Evolutionary conservation across 2,797 vertebrate species (phyloP), one percentile per base, ranked within the genome.

Genomic region (Hoplostethus atlanticus): DNA sequence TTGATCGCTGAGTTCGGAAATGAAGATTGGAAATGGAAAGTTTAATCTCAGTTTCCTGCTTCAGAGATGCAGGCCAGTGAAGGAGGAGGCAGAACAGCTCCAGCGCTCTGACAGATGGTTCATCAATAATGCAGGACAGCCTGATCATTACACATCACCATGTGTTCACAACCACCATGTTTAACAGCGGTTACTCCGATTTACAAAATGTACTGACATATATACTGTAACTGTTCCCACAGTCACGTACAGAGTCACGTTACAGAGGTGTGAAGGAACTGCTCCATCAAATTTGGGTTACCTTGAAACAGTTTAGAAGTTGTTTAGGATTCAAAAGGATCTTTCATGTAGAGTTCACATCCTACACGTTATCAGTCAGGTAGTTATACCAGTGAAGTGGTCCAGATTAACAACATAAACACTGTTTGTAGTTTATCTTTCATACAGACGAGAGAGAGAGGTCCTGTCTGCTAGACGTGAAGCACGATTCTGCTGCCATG

Each of bases 101-200:
- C 74, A 58, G 30, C 40, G 71, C 74, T 73, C 61, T 79, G 84
- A 90, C 91, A 93, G 89, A 91, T 91, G 89, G 87, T 61, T 90
- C 83, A 93, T 95, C 77, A 86, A 93, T 94, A 92, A 93, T 92
- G 80, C 84, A 92, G 52, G 57, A 76, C 3, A 12, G 57, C 72
- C 80, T 85, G 75, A 90, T 91, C 86, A 85, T 90, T 87, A 84
- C 82, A 89, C 81, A 76, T 75, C 52, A 16, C 88, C 89, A 81
- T 91, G 83, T 90, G 89, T 70, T 89, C 84, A 86, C 59, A 69
- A 62, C 64, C 82, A 72, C 70, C 71, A 44, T 83, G 89, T 84
- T 40, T 48, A 87, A 85, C 87, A 84, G 84, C 61, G 53, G 77
- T 82, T 88, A 74, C 70, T 72, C 64, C 31, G 68, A 84, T 87